These are phyloP conservation scores for Cotesia vestalis DNA, from an alignment of 1,140 invertebrate genomes.

Conservation along the genomic window DNA sequence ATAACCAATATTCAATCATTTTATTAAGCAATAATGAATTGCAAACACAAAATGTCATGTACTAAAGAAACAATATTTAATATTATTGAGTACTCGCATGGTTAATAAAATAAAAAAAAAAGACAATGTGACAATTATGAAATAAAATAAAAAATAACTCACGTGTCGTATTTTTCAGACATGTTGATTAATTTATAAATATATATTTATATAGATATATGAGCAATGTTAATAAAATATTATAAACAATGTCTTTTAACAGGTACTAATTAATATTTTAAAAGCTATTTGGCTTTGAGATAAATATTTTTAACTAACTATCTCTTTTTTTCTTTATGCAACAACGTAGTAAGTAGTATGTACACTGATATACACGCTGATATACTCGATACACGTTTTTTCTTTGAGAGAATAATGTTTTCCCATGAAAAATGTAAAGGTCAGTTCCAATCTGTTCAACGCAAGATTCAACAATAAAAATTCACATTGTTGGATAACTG, in stretches of 20 bases:
- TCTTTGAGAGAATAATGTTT: neutral
- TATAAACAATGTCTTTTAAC: slow-evolving; percentile 30
- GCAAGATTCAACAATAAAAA: neutral
- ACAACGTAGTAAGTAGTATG: no score
- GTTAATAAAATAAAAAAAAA: no score
- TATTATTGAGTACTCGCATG: no score
- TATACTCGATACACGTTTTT: neutral
- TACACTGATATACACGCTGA: neutral
- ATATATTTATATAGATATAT: slow-evolving; percentile 45
- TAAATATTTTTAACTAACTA: neutral
- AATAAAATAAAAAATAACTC: slow-evolving; percentile 12
- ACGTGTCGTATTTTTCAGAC: slow-evolving; percentile 34
- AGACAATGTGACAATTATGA: neutral
- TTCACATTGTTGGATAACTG: no score
- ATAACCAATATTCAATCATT: neutral
- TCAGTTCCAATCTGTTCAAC: no score
- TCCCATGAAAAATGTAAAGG: no score
- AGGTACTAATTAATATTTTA: slow-evolving; percentile 27
- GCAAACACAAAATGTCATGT: neutral
- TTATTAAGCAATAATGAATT: neutral
- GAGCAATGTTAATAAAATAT: slow-evolving; percentile 26
- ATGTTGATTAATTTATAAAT: slow-evolving; percentile 31
- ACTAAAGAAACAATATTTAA: no score
- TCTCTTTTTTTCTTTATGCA: neutral
- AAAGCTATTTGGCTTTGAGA: neutral